Evolutionary conservation across 2,888 invertebrate genomes (phyloP), one percentile per base, ranked within the genome.

Genomic region (Ligdia adustata): DNA sequence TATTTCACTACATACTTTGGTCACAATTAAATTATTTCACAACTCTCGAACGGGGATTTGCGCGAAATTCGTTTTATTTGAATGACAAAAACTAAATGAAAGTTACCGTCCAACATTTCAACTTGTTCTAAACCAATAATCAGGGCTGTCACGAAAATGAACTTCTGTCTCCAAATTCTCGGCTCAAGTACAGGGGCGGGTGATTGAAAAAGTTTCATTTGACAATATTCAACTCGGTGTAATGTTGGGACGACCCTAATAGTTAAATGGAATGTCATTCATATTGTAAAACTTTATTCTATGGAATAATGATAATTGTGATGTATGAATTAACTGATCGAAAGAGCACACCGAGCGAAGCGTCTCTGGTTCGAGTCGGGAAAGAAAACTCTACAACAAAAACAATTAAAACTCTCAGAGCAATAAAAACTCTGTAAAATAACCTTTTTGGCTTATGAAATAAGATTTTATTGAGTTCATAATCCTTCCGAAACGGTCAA

Each of bases 121-220:
- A 24, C 13, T 32, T 12, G 15, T 24, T 13, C 9, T 20, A 12
- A 35, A 37, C 31, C 41, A 47, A 34, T 42, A 42, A 41, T 29
- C 40, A 33, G 24, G 7, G 37, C 41, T 37, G 47, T 41, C 47
- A 41, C 6, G 18, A 47, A 47, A 41, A 47, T 41, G 41, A 37
- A 47, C 16, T 34, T 27, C 29, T 18, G 38, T 31, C 44, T 35
- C 29, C 22, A 32, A 31, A 31, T 3, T 37, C 29, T 18, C 11
- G 32, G 16, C 14, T 11, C 31, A 29, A 33, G 16, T 13, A 46
- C 40, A 47, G 33, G 41, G 47, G 40, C 29, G 22, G 46, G 35
- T 56, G 57, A 60, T 60, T 60, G 57, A 55, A 60, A 60, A 60
- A 57, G 55, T 59, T 60, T 57, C 55, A 38, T 52, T 45, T 52